phyloP scores from a whole-genome alignment of 2,888 invertebrate genomes.

The Mythimna loreyi region DNA sequence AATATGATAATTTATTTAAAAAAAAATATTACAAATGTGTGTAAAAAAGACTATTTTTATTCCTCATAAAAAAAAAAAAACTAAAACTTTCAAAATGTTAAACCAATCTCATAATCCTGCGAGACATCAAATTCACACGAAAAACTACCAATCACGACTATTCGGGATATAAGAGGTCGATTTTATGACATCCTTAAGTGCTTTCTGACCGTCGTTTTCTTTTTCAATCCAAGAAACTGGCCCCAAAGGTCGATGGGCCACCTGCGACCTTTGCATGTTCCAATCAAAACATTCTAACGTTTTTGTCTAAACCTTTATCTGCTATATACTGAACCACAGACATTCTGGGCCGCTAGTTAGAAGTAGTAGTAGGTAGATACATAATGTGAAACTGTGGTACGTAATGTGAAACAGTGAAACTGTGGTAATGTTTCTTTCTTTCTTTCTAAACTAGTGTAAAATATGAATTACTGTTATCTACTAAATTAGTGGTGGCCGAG shows the following conservation, averaged over 20 bases:
- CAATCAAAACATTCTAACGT: conserved; percentile 64
- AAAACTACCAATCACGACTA: conserved; percentile 65
- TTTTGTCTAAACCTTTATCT: conserved; percentile 48
- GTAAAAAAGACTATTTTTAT: too few relatives aligned
- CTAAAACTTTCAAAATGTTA: background rate
- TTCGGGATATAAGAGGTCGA: conserved; percentile 76
- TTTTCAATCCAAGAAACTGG: conserved; percentile 82
- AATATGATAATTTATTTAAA: too few relatives aligned
- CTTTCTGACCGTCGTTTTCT: conserved; percentile 82
- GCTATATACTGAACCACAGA: conserved; percentile 36
- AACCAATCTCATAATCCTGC: conserved; percentile 43
- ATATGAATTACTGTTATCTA: too few relatives aligned
- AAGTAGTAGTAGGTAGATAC: too few relatives aligned
- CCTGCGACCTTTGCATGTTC: conserved; percentile 73
- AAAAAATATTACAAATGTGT: too few relatives aligned
- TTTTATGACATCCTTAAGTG: conserved; percentile 77
- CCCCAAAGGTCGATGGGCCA: conserved; percentile 78
- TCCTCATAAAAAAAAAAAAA: background rate
- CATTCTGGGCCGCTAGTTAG: background rate
- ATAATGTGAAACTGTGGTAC: too few relatives aligned
- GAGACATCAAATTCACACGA: conserved; percentile 62
- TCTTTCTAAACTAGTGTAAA: too few relatives aligned
- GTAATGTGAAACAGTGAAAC: too few relatives aligned
- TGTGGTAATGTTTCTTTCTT: too few relatives aligned
- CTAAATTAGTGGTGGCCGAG: too few relatives aligned